Evolutionary conservation across 1,140 invertebrate species (phyloP).

Genomic region (Popillia japonica): DNA sequence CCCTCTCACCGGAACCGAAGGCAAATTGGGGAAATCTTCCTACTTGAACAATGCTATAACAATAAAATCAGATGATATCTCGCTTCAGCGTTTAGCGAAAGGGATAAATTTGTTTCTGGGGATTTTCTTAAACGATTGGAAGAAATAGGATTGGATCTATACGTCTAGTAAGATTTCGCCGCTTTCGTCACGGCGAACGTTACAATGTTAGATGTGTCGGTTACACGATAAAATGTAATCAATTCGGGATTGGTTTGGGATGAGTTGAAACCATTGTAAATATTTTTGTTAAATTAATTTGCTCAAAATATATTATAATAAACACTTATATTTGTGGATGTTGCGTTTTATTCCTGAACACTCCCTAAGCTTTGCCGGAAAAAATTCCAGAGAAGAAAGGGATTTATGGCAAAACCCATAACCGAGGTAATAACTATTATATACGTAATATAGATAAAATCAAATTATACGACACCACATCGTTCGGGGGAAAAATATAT

Average conservation of each 20-base stretch:
- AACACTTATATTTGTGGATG: too few relatives aligned
- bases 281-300: too few relatives aligned
- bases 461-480: background rate
- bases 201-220: background rate
- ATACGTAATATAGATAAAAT: conserved; percentile 69
- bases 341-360: background rate
- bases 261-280: too few relatives aligned
- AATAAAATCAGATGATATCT: conserved; percentile 7
- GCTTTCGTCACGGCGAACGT: background rate
- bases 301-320: too few relatives aligned
- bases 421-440: conserved; percentile 69
- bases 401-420: conserved; percentile 65
- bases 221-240: background rate
- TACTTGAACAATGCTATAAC: background rate
- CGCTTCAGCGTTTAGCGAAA: background rate
- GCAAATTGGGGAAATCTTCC: too few relatives aligned
- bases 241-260: background rate
- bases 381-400: background rate
- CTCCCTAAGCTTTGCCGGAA: background rate
- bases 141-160: conserved; percentile 72
- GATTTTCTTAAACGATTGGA: conserved; percentile 42
- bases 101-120: background rate
- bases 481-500: background rate
- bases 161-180: conserved; percentile 61
- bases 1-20: too few relatives aligned